A percentile compares a stretch with the other conserved stretches of the same genome.
These are phyloP conservation scores for Zaprionus kolodkinae DNA, from an alignment of 1,140 invertebrate genomes.

Conservation along the genomic window DNA sequence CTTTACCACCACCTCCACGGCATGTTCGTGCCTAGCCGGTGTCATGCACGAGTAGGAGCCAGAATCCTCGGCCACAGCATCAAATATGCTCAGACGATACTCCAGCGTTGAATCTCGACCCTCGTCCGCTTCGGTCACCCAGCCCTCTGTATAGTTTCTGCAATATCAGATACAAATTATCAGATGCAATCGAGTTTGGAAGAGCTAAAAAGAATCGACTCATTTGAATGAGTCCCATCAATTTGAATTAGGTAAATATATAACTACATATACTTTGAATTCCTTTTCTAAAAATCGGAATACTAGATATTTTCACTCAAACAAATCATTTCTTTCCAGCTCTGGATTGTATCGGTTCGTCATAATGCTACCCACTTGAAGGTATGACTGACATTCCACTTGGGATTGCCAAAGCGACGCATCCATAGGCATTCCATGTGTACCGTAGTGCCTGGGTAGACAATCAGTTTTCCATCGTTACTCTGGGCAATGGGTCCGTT, in stretches of 20 bases:
- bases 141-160: conserved; percentile 91
- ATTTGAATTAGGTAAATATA: too few relatives aligned
- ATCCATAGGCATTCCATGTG: conserved; percentile 95
- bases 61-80: conserved; percentile 91
- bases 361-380: conserved; percentile 85
- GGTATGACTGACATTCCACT: conserved; percentile 91
- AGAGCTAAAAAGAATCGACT: neutral
- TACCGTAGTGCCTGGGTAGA: conserved; percentile 92
- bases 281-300: neutral
- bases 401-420: conserved; percentile 91
- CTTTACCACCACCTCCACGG: conserved; percentile 92
- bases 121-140: conserved; percentile 92
- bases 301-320: neutral
- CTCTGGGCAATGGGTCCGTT: conserved; percentile 93
- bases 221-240: neutral
- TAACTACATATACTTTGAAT: neutral
- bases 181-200: neutral
- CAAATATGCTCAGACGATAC: conserved; percentile 91
- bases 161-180: neutral
- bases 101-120: conserved; percentile 91
- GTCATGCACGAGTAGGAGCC: conserved; percentile 93
- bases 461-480: conserved; percentile 92
- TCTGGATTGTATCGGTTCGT: neutral
- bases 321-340: neutral
- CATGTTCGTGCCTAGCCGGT: conserved; percentile 91